These are phyloP conservation scores for Bombyx mandarina DNA, from an alignment of 1,140 invertebrate species.

Conservation along the genomic window DNA sequence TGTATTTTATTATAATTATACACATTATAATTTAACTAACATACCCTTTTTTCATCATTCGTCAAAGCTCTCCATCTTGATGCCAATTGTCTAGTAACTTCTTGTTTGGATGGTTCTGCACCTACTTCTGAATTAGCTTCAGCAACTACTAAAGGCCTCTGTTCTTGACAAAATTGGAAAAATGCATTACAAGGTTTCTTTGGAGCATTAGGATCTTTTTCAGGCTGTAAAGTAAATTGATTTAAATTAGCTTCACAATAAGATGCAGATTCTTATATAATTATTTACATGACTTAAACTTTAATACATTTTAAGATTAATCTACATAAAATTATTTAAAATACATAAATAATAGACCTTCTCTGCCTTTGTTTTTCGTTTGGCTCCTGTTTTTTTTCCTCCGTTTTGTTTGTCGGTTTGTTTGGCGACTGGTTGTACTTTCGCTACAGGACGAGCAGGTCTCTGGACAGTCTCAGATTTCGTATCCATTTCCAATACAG, in stretches of 20 bases:
- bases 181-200: slow-evolving; percentile 86
- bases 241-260: too few relatives aligned
- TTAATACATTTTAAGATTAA: neutral
- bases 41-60: slow-evolving; percentile 79
- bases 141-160: slow-evolving; percentile 80
- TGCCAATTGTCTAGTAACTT: slow-evolving; percentile 80
- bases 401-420: slow-evolving; percentile 48
- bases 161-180: slow-evolving; percentile 86
- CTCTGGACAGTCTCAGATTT: slow-evolving; percentile 42
- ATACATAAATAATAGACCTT: slow-evolving; percentile 35
- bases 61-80: slow-evolving; percentile 80
- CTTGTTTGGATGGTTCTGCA: slow-evolving; percentile 80
- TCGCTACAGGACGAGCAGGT: slow-evolving; percentile 27
- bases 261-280: too few relatives aligned
- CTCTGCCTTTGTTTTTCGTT: slow-evolving; percentile 68
- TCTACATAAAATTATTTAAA: neutral
- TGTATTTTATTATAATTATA: too few relatives aligned
- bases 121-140: slow-evolving; percentile 74
- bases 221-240: slow-evolving; percentile 39
- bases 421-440: slow-evolving; percentile 50
- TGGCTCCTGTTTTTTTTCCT: slow-evolving; percentile 50
- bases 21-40: neutral
- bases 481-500: slow-evolving; percentile 50
- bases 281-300: too few relatives aligned
- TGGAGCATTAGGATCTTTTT: slow-evolving; percentile 82